Percentiles rank a stretch among this genome's conserved stretches.
phyloP scores from a whole-genome alignment of 2,113 vertebrate species.

The Callipepla californica region DNA sequence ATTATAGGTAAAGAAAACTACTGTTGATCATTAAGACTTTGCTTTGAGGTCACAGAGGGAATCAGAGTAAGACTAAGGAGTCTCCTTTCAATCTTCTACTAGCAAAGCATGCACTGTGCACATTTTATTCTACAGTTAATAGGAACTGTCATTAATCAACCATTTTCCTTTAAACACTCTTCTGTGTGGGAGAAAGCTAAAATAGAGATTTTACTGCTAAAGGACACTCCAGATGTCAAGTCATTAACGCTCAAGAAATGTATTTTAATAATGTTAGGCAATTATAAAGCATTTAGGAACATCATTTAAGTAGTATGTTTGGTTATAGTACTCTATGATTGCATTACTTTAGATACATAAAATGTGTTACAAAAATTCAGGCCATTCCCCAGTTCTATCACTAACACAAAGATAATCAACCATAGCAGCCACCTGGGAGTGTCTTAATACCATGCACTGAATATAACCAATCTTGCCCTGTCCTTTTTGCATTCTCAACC shows the following conservation, averaged over 20 bases:
- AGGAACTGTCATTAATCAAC: neutral
- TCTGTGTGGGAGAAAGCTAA: neutral
- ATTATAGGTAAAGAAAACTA: neutral
- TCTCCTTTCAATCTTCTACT: neutral
- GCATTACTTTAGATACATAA: neutral
- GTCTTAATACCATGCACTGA: neutral
- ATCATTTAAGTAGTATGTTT: neutral
- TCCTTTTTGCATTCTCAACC: neutral
- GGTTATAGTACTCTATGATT: neutral
- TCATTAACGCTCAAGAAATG: neutral
- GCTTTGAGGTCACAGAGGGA: neutral
- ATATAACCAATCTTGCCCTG: neutral
- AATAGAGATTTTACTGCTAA: neutral
- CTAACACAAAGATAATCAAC: neutral
- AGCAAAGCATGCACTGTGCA: neutral
- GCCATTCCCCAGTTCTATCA: neutral
- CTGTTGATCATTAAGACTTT: neutral
- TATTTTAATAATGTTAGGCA: neutral
- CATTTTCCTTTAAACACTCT: neutral
- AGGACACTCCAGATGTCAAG: neutral
- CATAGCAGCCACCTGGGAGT: neutral
- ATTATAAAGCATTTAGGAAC: neutral
- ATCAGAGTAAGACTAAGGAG: neutral
- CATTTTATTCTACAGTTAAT: slow-evolving; percentile 6
- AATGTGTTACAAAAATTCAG: neutral